phyloP scores from a whole-genome alignment of 2,888 invertebrate species.

The Acleris holmiana region DNA sequence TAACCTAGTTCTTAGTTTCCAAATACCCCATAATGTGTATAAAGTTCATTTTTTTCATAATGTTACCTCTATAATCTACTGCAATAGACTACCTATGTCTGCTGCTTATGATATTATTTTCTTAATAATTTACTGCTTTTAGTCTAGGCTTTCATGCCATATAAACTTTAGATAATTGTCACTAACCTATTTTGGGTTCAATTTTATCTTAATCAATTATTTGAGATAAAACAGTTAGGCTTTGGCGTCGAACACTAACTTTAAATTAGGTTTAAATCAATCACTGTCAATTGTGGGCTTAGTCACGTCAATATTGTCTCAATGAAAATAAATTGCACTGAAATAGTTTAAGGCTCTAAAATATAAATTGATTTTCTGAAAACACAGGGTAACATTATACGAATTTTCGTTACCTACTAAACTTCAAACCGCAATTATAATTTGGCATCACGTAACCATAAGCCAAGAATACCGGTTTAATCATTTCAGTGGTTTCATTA shows the following conservation, averaged over 20 bases:
- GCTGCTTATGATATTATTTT: too few relatives aligned
- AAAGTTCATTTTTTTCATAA: too few relatives aligned
- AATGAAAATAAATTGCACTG: constrained; percentile 31
- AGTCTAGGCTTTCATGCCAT: neutral
- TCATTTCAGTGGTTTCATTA: too few relatives aligned
- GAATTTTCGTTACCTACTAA: neutral
- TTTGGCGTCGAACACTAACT: constrained; percentile 30
- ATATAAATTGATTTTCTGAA: neutral
- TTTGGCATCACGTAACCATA: too few relatives aligned
- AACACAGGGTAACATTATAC: too few relatives aligned
- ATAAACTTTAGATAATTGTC: neutral
- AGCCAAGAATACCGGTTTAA: too few relatives aligned
- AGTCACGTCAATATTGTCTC: constrained; percentile 34
- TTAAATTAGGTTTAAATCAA: constrained; percentile 38
- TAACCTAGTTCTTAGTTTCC: too few relatives aligned
- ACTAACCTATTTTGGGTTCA: constrained; percentile 10
- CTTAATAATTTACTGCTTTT: neutral
- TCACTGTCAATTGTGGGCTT: constrained; percentile 32
- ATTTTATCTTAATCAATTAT: constrained; percentile 26
- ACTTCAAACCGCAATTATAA: neutral
- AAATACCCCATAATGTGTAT: too few relatives aligned
- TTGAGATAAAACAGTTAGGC: constrained; percentile 24
- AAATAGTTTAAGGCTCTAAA: constrained; percentile 15
- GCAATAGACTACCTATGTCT: too few relatives aligned
- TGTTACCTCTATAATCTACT: too few relatives aligned